Evolutionary conservation across 2,888 invertebrate species (phyloP), one percentile per base, ranked within the genome.

Genomic region (Limnephilus auricula): DNA sequence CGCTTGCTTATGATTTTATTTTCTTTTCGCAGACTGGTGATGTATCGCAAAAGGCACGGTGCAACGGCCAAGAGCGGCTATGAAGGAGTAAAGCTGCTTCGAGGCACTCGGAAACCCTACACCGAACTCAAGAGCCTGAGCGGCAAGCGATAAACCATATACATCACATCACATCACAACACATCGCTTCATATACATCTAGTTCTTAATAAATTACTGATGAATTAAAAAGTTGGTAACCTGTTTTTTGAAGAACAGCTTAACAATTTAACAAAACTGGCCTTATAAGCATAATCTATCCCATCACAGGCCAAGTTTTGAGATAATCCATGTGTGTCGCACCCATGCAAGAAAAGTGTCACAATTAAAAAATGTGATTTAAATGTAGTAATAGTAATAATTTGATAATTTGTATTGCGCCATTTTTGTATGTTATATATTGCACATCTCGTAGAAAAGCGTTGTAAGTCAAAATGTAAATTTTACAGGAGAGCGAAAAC

Each of bases 61-160:
- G 85, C 86, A 12, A 85, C 86, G 4, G 94, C 90, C 2, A 94
- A 87, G 79, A 95, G n/a, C 0, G 93, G 94, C 5, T 94, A 94
- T 0, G 96, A 96, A 83, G 95, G 95, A 87, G 94, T 94, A 65
- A 95, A 94, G 88, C 94, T 96, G 0, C 94, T 96, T 2, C 82
- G 90, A 31, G 91, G 92, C 0, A 94, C 95, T 0, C 93, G 94
- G 83, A 94, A 94, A 89, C 94, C 95, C 0, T 96, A 95, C 94
- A 96, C 96, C 0, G 96, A 96, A 91, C 94, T 96, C 0, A 94
- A 94, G 92, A 96, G 94, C 94, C 95, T 96, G 89, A 40, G 30
- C 13, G 80, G 86, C 30, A 92, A 92, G 37, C 90, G 92, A 37
- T 92, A 90, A 80, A 88, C n/a, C 65, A 2, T 25, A 9, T 25